phyloP scores from a whole-genome alignment of 2,113 vertebrate species.

The Mesembrinibis cayennensis region DNA sequence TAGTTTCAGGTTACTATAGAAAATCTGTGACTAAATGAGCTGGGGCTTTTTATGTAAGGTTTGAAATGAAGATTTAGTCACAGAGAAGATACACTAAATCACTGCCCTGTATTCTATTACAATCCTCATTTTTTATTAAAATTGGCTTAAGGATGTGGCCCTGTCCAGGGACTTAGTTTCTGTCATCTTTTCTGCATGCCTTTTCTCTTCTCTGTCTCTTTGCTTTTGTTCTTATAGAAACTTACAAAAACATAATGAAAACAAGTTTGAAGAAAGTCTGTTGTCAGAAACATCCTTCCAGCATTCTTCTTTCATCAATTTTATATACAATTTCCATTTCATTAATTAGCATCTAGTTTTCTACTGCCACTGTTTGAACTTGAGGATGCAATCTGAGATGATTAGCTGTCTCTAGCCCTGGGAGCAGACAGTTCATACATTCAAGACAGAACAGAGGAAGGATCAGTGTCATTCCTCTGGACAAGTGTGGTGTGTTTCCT shows the following conservation, averaged over 20 bases:
- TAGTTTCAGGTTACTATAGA: background rate
- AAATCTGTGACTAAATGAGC: background rate
- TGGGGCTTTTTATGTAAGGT: background rate
- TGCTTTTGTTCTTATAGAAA: background rate
- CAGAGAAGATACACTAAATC: background rate
- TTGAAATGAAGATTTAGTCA: background rate
- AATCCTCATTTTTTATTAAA: background rate
- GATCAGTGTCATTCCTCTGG: background rate
- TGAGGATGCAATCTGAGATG: background rate
- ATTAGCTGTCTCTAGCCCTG: background rate
- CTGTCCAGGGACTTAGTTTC: background rate
- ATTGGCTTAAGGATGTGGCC: background rate
- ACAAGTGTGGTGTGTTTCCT: background rate
- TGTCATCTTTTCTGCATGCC: background rate
- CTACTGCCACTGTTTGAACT: background rate
- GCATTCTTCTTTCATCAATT: background rate
- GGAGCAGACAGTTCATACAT: background rate
- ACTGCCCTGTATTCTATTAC: background rate
- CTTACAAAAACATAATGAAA: background rate
- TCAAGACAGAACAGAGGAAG: background rate
- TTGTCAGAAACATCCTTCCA: background rate
- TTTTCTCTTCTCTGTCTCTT: background rate
- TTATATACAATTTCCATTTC: background rate
- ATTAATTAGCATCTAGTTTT: slow-evolving; percentile 13
- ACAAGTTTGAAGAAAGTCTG: background rate